Conservation (phyloP, 1,140 invertebrate species). For the Subanguina moxae region DNA sequence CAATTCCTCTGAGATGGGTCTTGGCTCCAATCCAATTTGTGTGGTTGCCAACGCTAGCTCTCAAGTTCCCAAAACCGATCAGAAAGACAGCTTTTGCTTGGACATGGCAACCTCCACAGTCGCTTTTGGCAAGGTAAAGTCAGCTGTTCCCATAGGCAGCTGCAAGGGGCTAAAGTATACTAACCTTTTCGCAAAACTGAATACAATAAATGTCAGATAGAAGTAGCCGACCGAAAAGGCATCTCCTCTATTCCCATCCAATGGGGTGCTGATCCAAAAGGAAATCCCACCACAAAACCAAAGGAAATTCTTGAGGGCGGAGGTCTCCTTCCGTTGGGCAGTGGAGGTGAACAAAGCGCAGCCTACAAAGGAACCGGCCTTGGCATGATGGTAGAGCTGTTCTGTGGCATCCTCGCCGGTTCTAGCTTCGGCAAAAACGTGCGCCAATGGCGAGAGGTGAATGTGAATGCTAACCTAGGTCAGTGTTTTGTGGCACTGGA, state of each 20-base stretch:
- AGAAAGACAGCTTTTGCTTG: constrained; percentile 73
- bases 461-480: constrained; percentile 72
- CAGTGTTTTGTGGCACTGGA: constrained; percentile 86
- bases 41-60: constrained; percentile 54
- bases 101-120: constrained; percentile 78
- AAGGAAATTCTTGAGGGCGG: constrained; percentile 65
- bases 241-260: constrained; percentile 68
- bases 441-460: constrained; percentile 72
- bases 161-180: too few relatives aligned
- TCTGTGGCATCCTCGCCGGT: constrained; percentile 63
- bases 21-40: constrained; percentile 83
- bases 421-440: constrained; percentile 64
- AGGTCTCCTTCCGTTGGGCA: constrained; percentile 77
- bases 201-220: constrained; percentile 46
- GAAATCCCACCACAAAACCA: constrained; percentile 68
- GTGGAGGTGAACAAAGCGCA: constrained; percentile 65
- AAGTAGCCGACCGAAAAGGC: constrained; percentile 49
- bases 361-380: constrained; percentile 82
- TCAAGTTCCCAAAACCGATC: background rate
- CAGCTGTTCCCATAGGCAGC: too few relatives aligned
- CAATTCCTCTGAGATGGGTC: constrained; percentile 68
- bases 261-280: constrained; percentile 76
- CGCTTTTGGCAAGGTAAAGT: constrained; percentile 28
- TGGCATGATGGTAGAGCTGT: constrained; percentile 75
- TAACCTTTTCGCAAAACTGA: too few relatives aligned